Evolutionary conservation across 2,797 vertebrate genomes (phyloP).

Genomic region (Lagocephalus sceleratus): DNA sequence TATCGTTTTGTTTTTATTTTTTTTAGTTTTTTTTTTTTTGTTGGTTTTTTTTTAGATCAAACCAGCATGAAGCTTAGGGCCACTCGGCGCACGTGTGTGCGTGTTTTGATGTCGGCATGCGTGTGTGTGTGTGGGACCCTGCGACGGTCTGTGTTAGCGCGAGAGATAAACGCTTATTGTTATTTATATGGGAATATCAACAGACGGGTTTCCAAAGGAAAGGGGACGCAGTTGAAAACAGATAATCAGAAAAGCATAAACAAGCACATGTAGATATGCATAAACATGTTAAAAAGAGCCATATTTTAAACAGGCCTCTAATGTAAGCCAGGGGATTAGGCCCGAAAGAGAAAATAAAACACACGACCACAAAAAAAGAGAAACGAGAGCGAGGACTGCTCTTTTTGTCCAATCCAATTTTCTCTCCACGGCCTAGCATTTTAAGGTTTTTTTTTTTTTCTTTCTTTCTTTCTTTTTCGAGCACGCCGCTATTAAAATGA

Average conservation of each 20-base stretch:
- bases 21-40: conserved; percentile 23
- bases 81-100: background rate
- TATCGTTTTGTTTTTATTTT: conserved; percentile 25
- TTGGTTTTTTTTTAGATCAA: conserved; percentile 63
- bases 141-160: conserved; percentile 11
- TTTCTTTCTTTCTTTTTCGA: conserved; percentile 35
- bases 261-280: conserved; percentile 29
- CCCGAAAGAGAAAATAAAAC: conserved; percentile 12
- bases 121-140: conserved; percentile 19
- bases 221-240: conserved; percentile 27
- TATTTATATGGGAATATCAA: conserved; percentile 32
- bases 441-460: conserved; percentile 40
- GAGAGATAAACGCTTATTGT: conserved; percentile 37
- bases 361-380: conserved; percentile 5
- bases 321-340: conserved; percentile 33
- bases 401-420: conserved; percentile 44
- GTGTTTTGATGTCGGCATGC: conserved; percentile 13
- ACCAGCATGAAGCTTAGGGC: conserved; percentile 28
- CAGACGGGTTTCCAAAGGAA: background rate
- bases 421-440: conserved; percentile 46
- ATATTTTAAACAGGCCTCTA: conserved; percentile 20
- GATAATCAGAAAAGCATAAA: conserved; percentile 32
- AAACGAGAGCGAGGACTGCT: conserved; percentile 3
- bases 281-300: conserved; percentile 34
- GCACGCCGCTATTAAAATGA: conserved; percentile 77